Evolutionary conservation across 2,113 vertebrate genomes (phyloP).

Genomic region (Ceyx cyanopectus): DNA sequence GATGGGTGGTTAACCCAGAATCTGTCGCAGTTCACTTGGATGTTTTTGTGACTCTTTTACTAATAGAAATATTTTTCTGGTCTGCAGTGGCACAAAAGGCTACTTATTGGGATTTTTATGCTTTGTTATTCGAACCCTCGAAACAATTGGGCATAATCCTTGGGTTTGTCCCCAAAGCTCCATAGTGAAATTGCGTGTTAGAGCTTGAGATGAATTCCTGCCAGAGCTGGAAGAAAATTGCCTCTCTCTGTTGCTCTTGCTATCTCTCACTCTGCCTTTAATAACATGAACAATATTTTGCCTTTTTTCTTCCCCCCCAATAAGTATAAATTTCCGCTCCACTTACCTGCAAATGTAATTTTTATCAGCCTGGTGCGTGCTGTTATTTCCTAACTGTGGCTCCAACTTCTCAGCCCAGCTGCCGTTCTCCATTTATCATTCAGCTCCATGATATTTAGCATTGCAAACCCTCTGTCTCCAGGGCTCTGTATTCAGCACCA

Average conservation of each 20-base stretch:
- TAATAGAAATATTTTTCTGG: background rate
- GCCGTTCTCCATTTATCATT: background rate
- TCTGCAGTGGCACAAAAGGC: background rate
- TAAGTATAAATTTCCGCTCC: conserved; percentile 31
- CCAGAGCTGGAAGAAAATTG: conserved; percentile 15
- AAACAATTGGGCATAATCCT: conserved; percentile 14
- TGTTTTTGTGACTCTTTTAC: background rate
- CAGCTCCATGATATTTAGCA: background rate
- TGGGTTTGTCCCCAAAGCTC: background rate
- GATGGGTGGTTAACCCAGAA: background rate
- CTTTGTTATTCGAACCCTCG: background rate
- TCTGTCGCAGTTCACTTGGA: background rate
- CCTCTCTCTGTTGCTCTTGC: background rate
- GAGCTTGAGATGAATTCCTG: conserved; percentile 16
- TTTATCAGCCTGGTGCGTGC: background rate
- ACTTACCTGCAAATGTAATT: conserved; percentile 38
- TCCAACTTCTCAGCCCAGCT: background rate
- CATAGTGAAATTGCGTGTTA: background rate
- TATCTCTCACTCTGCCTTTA: background rate
- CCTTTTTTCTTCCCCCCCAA: background rate
- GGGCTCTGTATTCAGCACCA: background rate
- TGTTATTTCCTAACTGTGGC: background rate
- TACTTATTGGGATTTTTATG: background rate
- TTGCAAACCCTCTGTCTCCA: fast-evolving
- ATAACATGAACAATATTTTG: background rate